Conservation (phyloP, 2,797 vertebrate species). For the Orestias chungarensis region DNA sequence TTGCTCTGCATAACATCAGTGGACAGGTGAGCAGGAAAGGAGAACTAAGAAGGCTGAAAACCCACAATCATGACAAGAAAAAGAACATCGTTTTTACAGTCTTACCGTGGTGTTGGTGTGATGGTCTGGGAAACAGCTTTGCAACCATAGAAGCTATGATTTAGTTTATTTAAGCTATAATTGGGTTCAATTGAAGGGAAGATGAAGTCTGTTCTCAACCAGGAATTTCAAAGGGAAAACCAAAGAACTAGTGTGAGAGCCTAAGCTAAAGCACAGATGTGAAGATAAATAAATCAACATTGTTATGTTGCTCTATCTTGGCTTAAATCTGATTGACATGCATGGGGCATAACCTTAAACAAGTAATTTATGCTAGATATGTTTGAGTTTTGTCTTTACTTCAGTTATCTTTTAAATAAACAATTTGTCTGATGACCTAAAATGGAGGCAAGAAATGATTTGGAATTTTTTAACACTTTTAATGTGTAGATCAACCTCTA, state of each 20-base stretch:
- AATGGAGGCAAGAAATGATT: not conserved
- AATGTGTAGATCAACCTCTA: conserved; percentile 7
- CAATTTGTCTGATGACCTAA: too few relatives aligned
- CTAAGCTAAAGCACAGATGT: not conserved
- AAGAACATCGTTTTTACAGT: not conserved
- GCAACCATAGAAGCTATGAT: too few relatives aligned
- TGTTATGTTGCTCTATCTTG: not conserved
- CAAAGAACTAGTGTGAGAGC: too few relatives aligned
- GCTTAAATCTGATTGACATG: not conserved
- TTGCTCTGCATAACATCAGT: too few relatives aligned
- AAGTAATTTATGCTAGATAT: not conserved
- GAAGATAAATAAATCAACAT: not conserved
- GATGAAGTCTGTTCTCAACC: not conserved
- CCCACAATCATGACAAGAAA: too few relatives aligned
- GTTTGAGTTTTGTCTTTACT: not conserved
- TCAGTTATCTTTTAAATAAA: too few relatives aligned
- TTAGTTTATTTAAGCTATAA: too few relatives aligned
- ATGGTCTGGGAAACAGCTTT: not conserved
- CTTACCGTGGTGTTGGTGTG: not conserved
- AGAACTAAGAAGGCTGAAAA: too few relatives aligned
- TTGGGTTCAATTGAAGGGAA: too few relatives aligned
- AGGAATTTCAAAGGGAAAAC: not conserved
- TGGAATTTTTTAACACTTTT: conserved; percentile 9
- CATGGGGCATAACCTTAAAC: not conserved
- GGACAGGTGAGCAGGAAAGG: too few relatives aligned